Conservation (phyloP, 2,888 invertebrate species). For the Mesoligia furuncula region DNA sequence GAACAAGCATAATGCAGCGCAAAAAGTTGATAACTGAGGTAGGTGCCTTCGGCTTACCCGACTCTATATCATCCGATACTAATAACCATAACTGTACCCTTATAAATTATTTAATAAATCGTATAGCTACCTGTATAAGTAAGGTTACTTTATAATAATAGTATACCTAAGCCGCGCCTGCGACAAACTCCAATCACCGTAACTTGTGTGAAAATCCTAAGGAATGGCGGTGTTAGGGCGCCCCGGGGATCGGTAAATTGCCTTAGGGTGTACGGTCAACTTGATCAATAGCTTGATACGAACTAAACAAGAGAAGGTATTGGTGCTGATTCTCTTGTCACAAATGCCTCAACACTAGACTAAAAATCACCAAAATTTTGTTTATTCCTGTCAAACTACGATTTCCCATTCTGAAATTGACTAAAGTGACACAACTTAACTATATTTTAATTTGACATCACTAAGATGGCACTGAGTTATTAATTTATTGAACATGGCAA, state of each 20-base stretch:
- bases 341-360: too few species aligned
- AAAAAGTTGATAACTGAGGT: not conserved
- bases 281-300: conserved; percentile 30
- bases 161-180: not conserved
- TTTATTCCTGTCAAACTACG: too few species aligned
- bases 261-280: conserved; percentile 22
- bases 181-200: conserved; percentile 46
- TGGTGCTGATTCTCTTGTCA: too few species aligned
- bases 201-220: conserved; percentile 48
- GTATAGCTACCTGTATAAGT: not conserved
- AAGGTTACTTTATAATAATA: conserved; percentile 15
- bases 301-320: conserved; percentile 29
- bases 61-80: not conserved
- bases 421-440: too few species aligned
- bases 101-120: conserved; percentile 3
- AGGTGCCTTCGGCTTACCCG: not conserved
- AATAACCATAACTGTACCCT: not conserved
- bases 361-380: too few species aligned
- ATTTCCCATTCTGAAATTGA: too few species aligned
- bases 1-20: not conserved
- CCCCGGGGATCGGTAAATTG: conserved; percentile 36
- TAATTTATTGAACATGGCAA: too few species aligned
- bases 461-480: too few species aligned
- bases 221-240: conserved; percentile 38
- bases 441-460: too few species aligned